Percentiles rank a stretch among this genome's conserved stretches.
Evolutionary conservation across 2,797 vertebrate species (phyloP).

Genomic region (Channallabes apus): DNA sequence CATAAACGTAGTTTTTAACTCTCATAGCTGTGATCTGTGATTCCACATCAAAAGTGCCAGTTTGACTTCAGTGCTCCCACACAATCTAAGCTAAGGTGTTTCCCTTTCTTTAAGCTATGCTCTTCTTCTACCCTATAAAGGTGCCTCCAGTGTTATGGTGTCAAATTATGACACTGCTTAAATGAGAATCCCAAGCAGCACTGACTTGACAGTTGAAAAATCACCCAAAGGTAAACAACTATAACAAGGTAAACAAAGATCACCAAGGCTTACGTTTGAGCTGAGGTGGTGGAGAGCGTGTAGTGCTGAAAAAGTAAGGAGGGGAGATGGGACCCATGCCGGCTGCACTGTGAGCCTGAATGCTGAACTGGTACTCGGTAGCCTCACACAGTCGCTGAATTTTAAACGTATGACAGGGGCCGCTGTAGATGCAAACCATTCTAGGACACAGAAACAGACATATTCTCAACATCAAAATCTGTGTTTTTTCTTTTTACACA

Average conservation of each 20-base stretch:
- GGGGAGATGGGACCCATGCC: conserved; percentile 75
- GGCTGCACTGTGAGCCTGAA: conserved; percentile 77
- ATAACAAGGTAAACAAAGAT: not conserved
- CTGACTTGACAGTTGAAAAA: not conserved
- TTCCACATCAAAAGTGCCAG: too few relatives aligned
- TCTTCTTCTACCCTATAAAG: not conserved
- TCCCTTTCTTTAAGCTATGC: not conserved
- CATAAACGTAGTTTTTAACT: too few relatives aligned
- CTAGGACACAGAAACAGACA: conserved; percentile 53
- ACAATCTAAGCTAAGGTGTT: too few relatives aligned
- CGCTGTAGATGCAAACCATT: conserved; percentile 76
- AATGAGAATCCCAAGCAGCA: not conserved
- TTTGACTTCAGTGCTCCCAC: too few relatives aligned
- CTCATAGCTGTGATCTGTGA: too few relatives aligned
- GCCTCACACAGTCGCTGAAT: conserved; percentile 77
- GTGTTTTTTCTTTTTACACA: not conserved
- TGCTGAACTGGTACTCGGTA: conserved; percentile 77
- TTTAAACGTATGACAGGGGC: conserved; percentile 78
- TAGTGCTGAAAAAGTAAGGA: conserved; percentile 77
- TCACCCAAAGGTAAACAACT: too few relatives aligned
- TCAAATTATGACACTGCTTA: not conserved
- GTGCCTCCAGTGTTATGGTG: not conserved
- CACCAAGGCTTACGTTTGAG: conserved; percentile 73
- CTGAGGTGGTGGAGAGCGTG: conserved; percentile 73
- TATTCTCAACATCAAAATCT: not conserved